Conservation (phyloP, 2,797 vertebrate species). For the Gobionotothen gibberifrons region DNA sequence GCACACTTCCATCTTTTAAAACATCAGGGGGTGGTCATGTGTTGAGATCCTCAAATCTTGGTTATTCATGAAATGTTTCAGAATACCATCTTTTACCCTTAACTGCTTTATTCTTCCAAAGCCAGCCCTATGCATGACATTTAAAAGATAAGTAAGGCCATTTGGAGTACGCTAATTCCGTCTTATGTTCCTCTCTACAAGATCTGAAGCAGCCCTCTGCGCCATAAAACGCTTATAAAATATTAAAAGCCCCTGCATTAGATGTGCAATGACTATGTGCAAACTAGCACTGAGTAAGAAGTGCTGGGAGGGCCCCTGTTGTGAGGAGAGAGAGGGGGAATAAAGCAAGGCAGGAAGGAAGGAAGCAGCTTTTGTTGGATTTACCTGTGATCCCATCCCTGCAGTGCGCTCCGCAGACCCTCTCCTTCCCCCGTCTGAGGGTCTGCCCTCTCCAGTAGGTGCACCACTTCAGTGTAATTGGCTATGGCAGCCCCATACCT, state of each 20-base stretch:
- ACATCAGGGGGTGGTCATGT: conserved; percentile 85
- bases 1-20: conserved; percentile 78
- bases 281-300: conserved; percentile 79
- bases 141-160: conserved; percentile 88
- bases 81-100: conserved; percentile 80
- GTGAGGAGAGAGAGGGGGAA: conserved; percentile 66
- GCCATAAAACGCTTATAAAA: conserved; percentile 84
- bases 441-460: conserved; percentile 88
- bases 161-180: conserved; percentile 85
- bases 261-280: conserved; percentile 80
- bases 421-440: conserved; percentile 78
- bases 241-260: conserved; percentile 83
- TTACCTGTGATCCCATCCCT: conserved; percentile 89
- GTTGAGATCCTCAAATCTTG: conserved; percentile 82
- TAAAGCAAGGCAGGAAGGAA: conserved; percentile 56
- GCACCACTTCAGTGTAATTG: conserved; percentile 93
- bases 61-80: conserved; percentile 84
- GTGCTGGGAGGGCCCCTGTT: conserved; percentile 71
- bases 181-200: conserved; percentile 82
- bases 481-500: conserved; percentile 95
- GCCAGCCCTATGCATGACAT: conserved; percentile 84
- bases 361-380: conserved; percentile 69
- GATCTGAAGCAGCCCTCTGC: conserved; percentile 81
- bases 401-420: conserved; percentile 84
- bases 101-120: conserved; percentile 81